Conservation (phyloP, 1,140 invertebrate genomes). For the Heliconius melpomene region DNA sequence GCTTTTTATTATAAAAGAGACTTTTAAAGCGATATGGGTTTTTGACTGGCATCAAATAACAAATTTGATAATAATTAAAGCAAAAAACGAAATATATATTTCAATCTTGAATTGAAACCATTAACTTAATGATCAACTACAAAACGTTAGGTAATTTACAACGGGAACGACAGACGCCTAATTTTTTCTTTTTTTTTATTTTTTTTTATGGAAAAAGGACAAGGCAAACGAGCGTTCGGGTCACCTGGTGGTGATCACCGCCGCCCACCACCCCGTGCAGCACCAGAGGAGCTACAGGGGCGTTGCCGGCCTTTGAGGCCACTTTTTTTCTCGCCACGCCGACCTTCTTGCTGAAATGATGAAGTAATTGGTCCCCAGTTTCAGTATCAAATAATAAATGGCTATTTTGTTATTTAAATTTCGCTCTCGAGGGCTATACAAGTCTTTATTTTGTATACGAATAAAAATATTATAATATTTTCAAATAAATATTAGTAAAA, state of each 20-base stretch:
- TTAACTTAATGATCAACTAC: background rate
- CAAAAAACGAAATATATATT: too few species aligned
- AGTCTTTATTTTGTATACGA: background rate
- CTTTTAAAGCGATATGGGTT: too few species aligned
- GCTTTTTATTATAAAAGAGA: too few species aligned
- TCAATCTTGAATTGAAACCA: background rate
- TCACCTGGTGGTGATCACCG: too few species aligned
- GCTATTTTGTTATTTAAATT: conserved; percentile 51
- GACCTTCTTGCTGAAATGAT: background rate
- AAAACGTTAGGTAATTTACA: background rate
- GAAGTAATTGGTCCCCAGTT: conserved; percentile 25
- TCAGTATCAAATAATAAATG: conserved; percentile 35
- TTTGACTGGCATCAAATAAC: too few species aligned
- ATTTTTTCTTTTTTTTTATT: too few species aligned
- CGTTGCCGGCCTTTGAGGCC: too few species aligned
- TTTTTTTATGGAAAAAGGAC: too few species aligned
- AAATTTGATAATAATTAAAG: too few species aligned
- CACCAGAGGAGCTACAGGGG: too few species aligned
- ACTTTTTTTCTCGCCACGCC: background rate
- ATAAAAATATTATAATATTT: background rate
- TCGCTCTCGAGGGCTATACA: background rate
- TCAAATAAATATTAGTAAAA: background rate
- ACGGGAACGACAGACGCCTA: background rate
- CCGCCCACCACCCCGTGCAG: too few species aligned
- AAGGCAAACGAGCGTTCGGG: too few species aligned